These are phyloP conservation scores for Paelopatides confundens DNA, from an alignment of 53 echinoderm and acorn worm genomes.

Conservation along the genomic window DNA sequence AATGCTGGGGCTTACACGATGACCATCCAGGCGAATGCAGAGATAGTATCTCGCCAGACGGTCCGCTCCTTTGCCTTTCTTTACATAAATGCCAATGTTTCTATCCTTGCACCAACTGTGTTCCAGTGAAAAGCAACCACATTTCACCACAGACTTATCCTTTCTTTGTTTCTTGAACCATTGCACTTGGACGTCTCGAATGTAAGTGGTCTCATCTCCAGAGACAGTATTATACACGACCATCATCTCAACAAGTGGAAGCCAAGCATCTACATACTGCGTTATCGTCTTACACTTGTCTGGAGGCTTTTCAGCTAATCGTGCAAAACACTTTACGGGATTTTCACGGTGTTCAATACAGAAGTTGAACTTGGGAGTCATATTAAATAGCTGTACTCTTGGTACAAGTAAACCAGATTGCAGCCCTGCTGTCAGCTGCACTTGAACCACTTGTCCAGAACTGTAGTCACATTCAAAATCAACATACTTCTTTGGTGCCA, in stretches of 20 bases:
- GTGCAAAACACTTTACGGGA: slow-evolving; percentile 75
- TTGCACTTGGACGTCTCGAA: slow-evolving; percentile 70
- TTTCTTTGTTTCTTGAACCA: slow-evolving; percentile 59
- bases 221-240: slow-evolving; percentile 75
- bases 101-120: slow-evolving; percentile 39
- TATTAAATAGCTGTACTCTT: slow-evolving; percentile 73
- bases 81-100: slow-evolving; percentile 28
- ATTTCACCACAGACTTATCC: background rate
- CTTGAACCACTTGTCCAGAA: slow-evolving; percentile 73
- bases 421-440: slow-evolving; percentile 71
- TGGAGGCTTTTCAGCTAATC: slow-evolving; percentile 60
- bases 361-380: slow-evolving; percentile 77
- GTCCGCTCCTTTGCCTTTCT: background rate
- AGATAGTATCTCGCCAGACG: slow-evolving; percentile 17
- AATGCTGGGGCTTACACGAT: background rate
- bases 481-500: slow-evolving; percentile 40
- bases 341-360: slow-evolving; percentile 84
- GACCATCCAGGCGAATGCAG: slow-evolving; percentile 46
- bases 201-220: slow-evolving; percentile 69
- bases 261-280: slow-evolving; percentile 75
- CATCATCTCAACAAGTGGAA: slow-evolving; percentile 78
- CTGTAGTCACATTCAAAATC: slow-evolving; percentile 60
- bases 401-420: slow-evolving; percentile 72
- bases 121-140: slow-evolving; percentile 53
- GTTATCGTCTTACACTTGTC: slow-evolving; percentile 52